phyloP scores from a whole-genome alignment of 2,888 invertebrate genomes.

The Athetis lepigone region DNA sequence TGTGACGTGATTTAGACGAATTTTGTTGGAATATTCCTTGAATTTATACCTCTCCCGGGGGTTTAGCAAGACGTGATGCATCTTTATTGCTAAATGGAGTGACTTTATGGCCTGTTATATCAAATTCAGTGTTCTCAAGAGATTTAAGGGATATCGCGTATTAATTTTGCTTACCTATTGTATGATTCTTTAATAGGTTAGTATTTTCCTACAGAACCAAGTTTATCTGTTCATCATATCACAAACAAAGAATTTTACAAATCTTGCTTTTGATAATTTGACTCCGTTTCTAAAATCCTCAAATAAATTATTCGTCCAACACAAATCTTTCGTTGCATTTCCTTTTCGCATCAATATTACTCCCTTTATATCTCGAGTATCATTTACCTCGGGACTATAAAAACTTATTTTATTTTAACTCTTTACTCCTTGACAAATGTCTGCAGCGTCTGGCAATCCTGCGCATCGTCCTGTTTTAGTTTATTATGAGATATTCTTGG shows the following conservation, averaged over 20 bases:
- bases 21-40: constrained; percentile 3
- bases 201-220: no score
- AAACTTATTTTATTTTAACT: constrained; percentile 67
- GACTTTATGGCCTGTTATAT: neutral
- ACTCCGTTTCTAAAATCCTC: constrained; percentile 9
- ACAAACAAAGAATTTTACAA: neutral
- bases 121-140: neutral
- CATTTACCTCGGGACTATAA: constrained; percentile 57
- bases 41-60: constrained; percentile 31
- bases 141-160: neutral
- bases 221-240: no score
- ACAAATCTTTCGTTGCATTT: constrained; percentile 58
- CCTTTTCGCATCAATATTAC: constrained; percentile 52
- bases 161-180: neutral
- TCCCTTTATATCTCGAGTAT: constrained; percentile 35
- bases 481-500: constrained; percentile 69
- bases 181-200: neutral
- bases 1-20: constrained; percentile 43
- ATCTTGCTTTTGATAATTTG: neutral
- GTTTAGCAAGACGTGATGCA: constrained; percentile 16
- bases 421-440: constrained; percentile 73
- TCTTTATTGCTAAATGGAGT: constrained; percentile 15
- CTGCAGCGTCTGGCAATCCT: constrained; percentile 56
- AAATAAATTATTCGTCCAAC: constrained; percentile 31
- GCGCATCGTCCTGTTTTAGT: constrained; percentile 62